Evolutionary conservation across 2,113 vertebrate species (phyloP).

Genomic region (Crotalus tigris): DNA sequence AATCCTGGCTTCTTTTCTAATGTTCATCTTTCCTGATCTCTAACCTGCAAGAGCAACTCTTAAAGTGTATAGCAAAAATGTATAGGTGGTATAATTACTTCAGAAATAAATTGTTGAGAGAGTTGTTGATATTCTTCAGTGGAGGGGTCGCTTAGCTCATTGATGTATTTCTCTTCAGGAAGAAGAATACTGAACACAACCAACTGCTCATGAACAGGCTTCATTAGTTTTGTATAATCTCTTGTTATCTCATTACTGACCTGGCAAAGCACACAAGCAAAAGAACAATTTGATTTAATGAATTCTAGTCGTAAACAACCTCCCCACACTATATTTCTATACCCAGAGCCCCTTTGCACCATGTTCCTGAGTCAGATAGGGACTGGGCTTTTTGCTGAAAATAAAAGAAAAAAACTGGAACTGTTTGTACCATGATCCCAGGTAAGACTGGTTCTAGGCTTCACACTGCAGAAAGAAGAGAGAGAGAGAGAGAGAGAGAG

Average conservation of each 20-base stretch:
- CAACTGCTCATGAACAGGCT: slow-evolving; percentile 72
- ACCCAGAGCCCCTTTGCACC: background rate
- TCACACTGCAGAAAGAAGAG: no score
- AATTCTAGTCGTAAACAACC: background rate
- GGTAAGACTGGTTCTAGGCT: no score
- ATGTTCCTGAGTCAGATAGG: no score
- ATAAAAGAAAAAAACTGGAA: no score
- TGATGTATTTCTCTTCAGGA: slow-evolving; percentile 71
- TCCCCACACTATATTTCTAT: background rate
- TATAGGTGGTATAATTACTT: slow-evolving; percentile 65
- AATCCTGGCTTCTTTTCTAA: background rate
- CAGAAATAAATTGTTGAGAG: slow-evolving; percentile 75
- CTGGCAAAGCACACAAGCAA: slow-evolving; percentile 61
- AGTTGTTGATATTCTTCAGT: slow-evolving; percentile 68
- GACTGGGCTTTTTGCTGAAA: no score
- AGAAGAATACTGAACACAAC: slow-evolving; percentile 84
- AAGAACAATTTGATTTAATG: slow-evolving; percentile 7
- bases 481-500: no score
- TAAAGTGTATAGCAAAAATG: background rate
- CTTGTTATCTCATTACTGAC: slow-evolving; percentile 83
- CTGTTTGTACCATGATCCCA: no score
- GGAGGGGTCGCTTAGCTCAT: slow-evolving; percentile 75
- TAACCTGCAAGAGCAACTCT: background rate
- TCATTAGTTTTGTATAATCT: slow-evolving; percentile 59
- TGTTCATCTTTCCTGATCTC: background rate